phyloP scores from a whole-genome alignment of 2,888 invertebrate species.

The Torymus auratus region DNA sequence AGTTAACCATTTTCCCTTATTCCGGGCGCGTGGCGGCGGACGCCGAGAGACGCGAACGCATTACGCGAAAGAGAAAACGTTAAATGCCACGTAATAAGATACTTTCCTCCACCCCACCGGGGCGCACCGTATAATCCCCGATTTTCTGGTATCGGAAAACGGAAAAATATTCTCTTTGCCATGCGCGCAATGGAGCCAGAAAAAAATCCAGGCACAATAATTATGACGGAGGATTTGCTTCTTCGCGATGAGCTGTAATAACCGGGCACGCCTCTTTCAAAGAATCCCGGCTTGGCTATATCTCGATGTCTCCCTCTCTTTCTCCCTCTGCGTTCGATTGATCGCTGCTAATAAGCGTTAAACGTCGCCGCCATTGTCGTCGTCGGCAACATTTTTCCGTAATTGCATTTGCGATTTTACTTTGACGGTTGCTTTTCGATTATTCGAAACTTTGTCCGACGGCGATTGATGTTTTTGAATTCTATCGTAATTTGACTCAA shows the following conservation, averaged over 20 bases:
- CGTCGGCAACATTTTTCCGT: slow-evolving; percentile 1
- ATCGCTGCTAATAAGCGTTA: slow-evolving; percentile 50
- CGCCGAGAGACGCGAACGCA: too few species aligned
- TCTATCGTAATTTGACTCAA: too few species aligned
- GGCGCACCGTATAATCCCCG: slow-evolving; percentile 30
- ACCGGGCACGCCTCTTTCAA: slow-evolving; percentile 29
- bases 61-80: slow-evolving; percentile 34
- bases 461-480: too few species aligned
- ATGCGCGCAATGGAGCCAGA: neutral
- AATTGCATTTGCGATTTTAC: slow-evolving; percentile 30
- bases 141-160: slow-evolving; percentile 53
- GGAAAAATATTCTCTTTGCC: slow-evolving; percentile 48
- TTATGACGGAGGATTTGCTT: slow-evolving; percentile 52
- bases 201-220: slow-evolving; percentile 40
- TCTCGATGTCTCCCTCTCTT: neutral
- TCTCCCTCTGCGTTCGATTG: slow-evolving; percentile 9
- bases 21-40: too few species aligned
- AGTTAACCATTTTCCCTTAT: neutral
- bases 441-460: neutral
- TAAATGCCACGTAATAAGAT: slow-evolving; percentile 48
- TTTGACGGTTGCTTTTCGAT: neutral
- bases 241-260: slow-evolving; percentile 53
- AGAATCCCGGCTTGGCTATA: too few species aligned
- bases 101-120: slow-evolving; percentile 26
- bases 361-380: slow-evolving; percentile 12